Evolutionary conservation across 2,113 vertebrate genomes (phyloP), one percentile per base, ranked within the genome.

Genomic region (Sphaerodactylus townsendi): DNA sequence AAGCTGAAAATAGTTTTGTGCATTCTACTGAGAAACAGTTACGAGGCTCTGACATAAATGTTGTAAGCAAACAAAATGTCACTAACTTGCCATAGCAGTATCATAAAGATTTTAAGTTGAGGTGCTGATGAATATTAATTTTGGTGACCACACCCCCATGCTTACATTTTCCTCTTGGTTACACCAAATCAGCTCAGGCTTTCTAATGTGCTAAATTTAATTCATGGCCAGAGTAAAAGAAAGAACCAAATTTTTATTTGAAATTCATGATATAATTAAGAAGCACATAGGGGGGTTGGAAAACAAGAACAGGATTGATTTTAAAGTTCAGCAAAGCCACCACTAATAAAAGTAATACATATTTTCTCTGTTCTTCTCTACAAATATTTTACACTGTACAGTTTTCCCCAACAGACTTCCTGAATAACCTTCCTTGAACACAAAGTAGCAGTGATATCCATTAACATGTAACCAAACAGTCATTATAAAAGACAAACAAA

Each of bases 141-240:
- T 48, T n/a, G 41, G 30, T 21, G 41, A n/a, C 3, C 25, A 64
- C 17, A 39, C 1, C 33, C 25, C 56, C 41, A 44, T 65, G 14
- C 30, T 65, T 66, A 35, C 23, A 35, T 33, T 79, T 65, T 21
- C 17, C 30, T 33, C 44, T 23, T 66, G 25, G 39, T 78, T 50
- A 50, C 50, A n/a, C 14, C 37, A 35, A 28, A n/a, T 21, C 25
- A 39, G 86, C 81, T 88, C 87, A 93, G 69, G 81, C 64, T 85
- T 90, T 89, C 82, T 92, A 80, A 83, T 89, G 85, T 83, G 87
- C 41, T 83, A 2, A 33, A 91, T 46, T 48, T 65, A 80, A 84
- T 71, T 74, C 85, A 84, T 91, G 77, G 82, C 77, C 86, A 84
- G 77, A 72, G 84, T 82, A 83, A 89, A 89, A 77, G 56, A 88